Conservation (phyloP, 1,140 invertebrate genomes). For the Cylas formicarius region DNA sequence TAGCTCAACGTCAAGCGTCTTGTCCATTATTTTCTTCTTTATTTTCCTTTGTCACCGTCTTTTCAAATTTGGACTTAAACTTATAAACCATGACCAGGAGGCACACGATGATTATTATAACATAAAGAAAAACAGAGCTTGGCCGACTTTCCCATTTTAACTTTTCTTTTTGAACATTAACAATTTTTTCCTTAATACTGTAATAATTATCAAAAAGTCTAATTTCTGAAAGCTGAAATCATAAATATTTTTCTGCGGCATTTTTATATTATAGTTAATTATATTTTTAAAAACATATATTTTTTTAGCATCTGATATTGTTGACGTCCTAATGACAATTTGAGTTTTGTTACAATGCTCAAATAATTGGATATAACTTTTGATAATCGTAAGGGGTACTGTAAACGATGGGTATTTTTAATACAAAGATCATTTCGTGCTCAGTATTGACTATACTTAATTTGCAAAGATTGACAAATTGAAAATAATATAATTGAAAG, state of each 20-base stretch:
- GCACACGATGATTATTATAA: no score
- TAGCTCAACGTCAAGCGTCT: no score
- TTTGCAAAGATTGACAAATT: no score
- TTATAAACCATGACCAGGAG: no score
- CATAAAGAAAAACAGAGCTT: no score
- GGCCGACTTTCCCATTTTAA: no score
- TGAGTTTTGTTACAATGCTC: neutral
- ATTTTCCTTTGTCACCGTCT: no score
- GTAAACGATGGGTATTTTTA: no score
- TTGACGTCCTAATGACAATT: neutral
- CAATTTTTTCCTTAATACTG: conserved; percentile 3
- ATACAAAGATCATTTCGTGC: no score
- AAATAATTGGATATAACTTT: conserved; percentile 2
- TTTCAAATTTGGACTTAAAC: no score
- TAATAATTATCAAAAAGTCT: conserved; percentile 5
- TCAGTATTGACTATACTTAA: neutral
- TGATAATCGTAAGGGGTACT: conserved; percentile 4
- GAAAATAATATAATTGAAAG: neutral
- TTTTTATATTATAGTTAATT: neutral
- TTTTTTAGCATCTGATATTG: conserved; percentile 2
- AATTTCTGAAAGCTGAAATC: conserved; percentile 2
- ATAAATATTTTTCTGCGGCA: neutral
- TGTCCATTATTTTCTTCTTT: no score
- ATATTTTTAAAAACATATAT: neutral
- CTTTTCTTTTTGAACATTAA: neutral